These are phyloP conservation scores for Panzeria rudis DNA, from an alignment of 2,888 invertebrate species.

Conservation along the genomic window DNA sequence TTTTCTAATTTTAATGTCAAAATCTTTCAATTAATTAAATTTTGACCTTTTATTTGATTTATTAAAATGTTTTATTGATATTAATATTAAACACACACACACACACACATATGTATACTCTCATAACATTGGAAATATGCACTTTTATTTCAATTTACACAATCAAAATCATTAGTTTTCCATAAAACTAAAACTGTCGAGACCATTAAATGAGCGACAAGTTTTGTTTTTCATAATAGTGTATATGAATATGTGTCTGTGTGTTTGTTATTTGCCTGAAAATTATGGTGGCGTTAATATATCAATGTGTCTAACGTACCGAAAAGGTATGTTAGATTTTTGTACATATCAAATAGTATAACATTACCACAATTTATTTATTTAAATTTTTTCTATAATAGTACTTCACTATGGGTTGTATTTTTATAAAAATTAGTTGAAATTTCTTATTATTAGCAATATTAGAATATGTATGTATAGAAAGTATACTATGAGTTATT, in stretches of 20 bases:
- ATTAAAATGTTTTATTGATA: constrained; percentile 64
- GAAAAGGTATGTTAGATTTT: constrained; percentile 64
- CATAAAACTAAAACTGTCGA: constrained; percentile 66
- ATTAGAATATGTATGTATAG: too few relatives aligned
- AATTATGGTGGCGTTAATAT: constrained; percentile 69
- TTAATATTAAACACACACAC: constrained; percentile 29
- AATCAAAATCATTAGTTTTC: constrained; percentile 70
- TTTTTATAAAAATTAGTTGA: neutral
- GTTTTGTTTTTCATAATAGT: constrained; percentile 21
- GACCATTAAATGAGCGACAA: constrained; percentile 68
- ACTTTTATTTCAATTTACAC: constrained; percentile 50
- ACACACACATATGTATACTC: neutral
- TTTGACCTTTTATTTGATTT: constrained; percentile 64
- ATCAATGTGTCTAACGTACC: constrained; percentile 68
- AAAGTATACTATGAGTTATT: too few relatives aligned
- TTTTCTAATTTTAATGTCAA: constrained; percentile 60
- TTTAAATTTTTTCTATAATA: constrained; percentile 22
- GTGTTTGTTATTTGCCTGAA: constrained; percentile 38
- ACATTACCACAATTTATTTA: constrained; percentile 59
- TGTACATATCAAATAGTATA: constrained; percentile 61
- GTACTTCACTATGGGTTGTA: constrained; percentile 24
- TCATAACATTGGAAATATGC: constrained; percentile 15
- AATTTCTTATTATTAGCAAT: neutral
- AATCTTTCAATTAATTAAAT: constrained; percentile 66
- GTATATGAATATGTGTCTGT: neutral